Conservation (phyloP, 1,140 invertebrate genomes). For the Zaprionus vittiger region DNA sequence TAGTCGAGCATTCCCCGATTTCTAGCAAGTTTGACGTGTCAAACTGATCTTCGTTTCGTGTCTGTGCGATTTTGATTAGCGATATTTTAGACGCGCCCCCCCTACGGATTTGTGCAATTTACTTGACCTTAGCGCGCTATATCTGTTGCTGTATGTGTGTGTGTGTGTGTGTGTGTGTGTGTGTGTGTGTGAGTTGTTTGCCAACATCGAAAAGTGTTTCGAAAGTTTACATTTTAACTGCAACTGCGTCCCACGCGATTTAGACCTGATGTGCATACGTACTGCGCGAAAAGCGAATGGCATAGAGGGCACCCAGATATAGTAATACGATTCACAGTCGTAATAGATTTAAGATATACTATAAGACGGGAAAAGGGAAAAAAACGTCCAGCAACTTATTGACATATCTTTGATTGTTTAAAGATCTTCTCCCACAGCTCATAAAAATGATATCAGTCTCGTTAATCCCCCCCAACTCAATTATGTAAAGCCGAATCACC, state of each 20-base stretch:
- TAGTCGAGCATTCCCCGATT: not conserved
- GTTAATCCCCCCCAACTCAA: not conserved
- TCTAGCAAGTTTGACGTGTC: constrained; percentile 7
- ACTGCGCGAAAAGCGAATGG: constrained; percentile 14
- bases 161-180: constrained; percentile 24
- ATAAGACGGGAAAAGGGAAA: constrained; percentile 34
- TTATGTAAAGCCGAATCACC: constrained; percentile 2
- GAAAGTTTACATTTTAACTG: constrained; percentile 46
- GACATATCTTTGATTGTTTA: not conserved
- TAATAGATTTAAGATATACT: not conserved
- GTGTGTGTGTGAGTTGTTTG: constrained; percentile 44
- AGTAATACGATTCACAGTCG: constrained; percentile 3
- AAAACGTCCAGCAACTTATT: not conserved
- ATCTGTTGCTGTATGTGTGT: not conserved
- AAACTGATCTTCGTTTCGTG: constrained; percentile 29
- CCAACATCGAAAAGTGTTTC: constrained; percentile 45
- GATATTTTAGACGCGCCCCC: constrained; percentile 52
- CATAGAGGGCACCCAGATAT: constrained; percentile 10
- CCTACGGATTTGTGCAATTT: constrained; percentile 55
- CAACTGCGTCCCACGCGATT: constrained; percentile 29
- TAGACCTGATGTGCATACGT: constrained; percentile 39
- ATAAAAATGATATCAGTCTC: not conserved
- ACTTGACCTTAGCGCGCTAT: constrained; percentile 47
- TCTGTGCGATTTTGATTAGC: constrained; percentile 40
- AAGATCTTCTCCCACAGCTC: not conserved